Base-by-base conservation (phyloP, 2,113 vertebrate species). In the Grammomys surdaster region DNA sequence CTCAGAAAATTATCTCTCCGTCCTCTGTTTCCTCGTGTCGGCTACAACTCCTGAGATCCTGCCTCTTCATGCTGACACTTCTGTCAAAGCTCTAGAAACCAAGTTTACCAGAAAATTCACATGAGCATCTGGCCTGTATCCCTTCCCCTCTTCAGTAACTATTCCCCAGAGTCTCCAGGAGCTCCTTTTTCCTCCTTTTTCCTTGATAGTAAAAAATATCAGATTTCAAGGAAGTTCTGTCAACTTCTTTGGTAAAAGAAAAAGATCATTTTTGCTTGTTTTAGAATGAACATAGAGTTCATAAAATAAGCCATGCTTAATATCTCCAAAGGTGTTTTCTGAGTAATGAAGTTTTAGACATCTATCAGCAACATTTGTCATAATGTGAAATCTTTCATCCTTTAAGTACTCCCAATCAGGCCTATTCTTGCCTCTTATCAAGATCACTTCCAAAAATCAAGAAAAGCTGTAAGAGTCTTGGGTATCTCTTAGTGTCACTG, bases 331-430 rank as follows among this genome's bases (percentile, higher is more conserved):
- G 3, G n/a, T 81, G 17, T 56, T 92, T 85, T 78, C 67, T 86
- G 4, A 28, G 92, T 93, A 91, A 96, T 78, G 85, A 96, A 87
- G 82, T 86, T 96, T 70, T 87, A 81, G 58, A 51, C 82, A 81
- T 13, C 95, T 40, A 88, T 72, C 76, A 85, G 60, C 12, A 89
- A 54, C 2, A 56, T 88, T 82, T 89, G 63, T 78, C 56, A 81
- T 76, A 31, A 69, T 33, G 87, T 84, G 9, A 91, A 96, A 63
- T 70, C 84, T 78, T 75, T 91, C 16, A 70, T 89, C 93, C 73
- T 75, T 2, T 80, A 86, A 95, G 77, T 88, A 90, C 48, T 73
- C 85, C 89, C 58, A 65, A 88, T 67, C 3, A 82, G 11, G 69
- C n/a, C 63, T 80, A 93, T 84, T 85, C 40, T 89, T 51, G 51